Percentiles rank a stretch among this genome's conserved stretches.
These are phyloP conservation scores for Diaprepes abbreviatus DNA, from an alignment of 2,888 invertebrate species.

Conservation along the genomic window DNA sequence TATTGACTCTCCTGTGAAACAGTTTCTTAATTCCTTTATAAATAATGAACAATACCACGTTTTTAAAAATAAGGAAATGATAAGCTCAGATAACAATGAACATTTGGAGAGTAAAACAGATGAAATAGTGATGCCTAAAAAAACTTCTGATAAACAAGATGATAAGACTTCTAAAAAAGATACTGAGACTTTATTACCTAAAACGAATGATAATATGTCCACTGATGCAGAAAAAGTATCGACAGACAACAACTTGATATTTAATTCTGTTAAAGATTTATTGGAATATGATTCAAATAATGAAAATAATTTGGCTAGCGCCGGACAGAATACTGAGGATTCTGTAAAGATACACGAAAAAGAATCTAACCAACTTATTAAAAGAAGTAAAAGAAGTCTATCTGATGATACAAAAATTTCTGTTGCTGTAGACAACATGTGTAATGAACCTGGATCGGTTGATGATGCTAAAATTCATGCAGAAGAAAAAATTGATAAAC, in stretches of 20 bases:
- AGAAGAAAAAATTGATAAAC: too few species aligned
- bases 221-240: neutral
- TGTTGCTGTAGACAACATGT: too few species aligned
- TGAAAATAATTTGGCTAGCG: too few species aligned
- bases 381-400: too few species aligned
- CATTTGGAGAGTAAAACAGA: neutral
- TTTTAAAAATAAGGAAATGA: slow-evolving; percentile 23
- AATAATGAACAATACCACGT: slow-evolving; percentile 32
- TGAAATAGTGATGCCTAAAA: neutral
- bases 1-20: slow-evolving; percentile 32
- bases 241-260: neutral
- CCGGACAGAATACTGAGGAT: too few species aligned
- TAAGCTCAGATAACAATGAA: neutral
- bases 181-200: neutral
- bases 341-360: too few species aligned
- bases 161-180: neutral
- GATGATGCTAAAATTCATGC: too few species aligned
- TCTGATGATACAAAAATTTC: too few species aligned
- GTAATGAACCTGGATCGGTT: too few species aligned
- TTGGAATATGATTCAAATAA: slow-evolving; percentile 23
- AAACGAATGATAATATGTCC: neutral
- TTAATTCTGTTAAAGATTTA: slow-evolving; percentile 39
- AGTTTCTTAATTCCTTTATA: slow-evolving; percentile 28
- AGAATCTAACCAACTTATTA: too few species aligned
- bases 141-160: neutral